phyloP scores from a whole-genome alignment of 1,140 invertebrate genomes.

The Helicoverpa zea region DNA sequence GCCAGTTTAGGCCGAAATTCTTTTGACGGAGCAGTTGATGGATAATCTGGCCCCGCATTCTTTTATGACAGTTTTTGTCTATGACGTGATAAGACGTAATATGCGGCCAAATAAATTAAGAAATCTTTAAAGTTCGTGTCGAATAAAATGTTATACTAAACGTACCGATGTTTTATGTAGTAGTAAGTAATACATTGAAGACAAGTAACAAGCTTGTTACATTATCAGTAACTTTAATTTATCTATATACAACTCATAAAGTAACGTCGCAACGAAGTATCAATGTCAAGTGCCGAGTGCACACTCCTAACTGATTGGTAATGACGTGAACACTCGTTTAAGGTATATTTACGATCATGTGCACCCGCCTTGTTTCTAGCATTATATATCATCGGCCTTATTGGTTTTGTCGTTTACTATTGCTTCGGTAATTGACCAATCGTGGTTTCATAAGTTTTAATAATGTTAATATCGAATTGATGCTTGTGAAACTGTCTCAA shows the following conservation, averaged over 20 bases:
- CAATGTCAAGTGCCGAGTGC: conserved; percentile 25
- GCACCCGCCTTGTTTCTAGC: conserved; percentile 8
- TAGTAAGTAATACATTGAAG: not conserved
- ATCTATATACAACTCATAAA: conserved; percentile 10
- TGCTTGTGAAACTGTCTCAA: not conserved
- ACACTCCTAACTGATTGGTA: conserved; percentile 25
- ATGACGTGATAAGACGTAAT: too few species aligned
- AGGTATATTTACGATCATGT: conserved; percentile 35
- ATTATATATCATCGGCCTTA: conserved; percentile 42
- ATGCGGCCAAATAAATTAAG: too few species aligned
- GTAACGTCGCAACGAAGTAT: not conserved
- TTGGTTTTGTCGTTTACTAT: conserved; percentile 39
- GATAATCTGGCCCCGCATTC: too few species aligned
- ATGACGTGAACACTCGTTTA: conserved; percentile 26
- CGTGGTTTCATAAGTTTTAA: conserved; percentile 30
- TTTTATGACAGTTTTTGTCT: too few species aligned
- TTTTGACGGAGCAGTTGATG: too few species aligned
- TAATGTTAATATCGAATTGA: conserved; percentile 9
- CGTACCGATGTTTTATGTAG: not conserved
- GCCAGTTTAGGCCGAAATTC: too few species aligned
- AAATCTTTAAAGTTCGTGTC: not conserved
- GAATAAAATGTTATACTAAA: not conserved
- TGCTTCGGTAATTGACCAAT: conserved; percentile 44
- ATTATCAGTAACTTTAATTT: conserved; percentile 12
- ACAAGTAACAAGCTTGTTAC: conserved; percentile 2